A percentile compares a stretch with the other conserved stretches of the same genome.
These are phyloP conservation scores for Scortum barcoo DNA, from an alignment of 2,113 vertebrate genomes.

Conservation along the genomic window DNA sequence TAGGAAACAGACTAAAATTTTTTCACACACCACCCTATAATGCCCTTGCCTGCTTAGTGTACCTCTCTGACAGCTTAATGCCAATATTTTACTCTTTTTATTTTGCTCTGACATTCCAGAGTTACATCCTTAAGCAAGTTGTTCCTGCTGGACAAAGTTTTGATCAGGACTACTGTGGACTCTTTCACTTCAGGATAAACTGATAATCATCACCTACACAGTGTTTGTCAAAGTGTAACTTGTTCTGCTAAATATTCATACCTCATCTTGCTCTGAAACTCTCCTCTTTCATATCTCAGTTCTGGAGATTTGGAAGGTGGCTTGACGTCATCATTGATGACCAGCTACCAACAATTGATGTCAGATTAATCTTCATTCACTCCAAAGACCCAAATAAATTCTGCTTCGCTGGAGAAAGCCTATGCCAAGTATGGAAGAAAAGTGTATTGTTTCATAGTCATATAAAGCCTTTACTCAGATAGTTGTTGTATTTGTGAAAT, in stretches of 20 bases:
- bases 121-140: constrained; percentile 37
- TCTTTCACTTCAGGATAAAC: constrained; percentile 85
- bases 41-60: neutral
- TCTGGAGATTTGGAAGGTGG: constrained; percentile 86
- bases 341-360: constrained; percentile 82
- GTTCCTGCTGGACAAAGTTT: constrained; percentile 77
- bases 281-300: constrained; percentile 64
- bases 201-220: neutral
- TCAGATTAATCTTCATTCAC: constrained; percentile 76
- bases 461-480: neutral
- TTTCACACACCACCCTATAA: neutral
- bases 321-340: constrained; percentile 85
- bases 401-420: constrained; percentile 84
- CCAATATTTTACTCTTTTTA: neutral
- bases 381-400: constrained; percentile 79
- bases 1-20: neutral
- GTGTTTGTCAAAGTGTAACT: neutral
- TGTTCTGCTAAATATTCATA: neutral
- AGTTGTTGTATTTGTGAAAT: neutral
- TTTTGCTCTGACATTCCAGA: constrained; percentile 82
- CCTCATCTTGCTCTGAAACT: neutral
- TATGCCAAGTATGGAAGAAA: constrained; percentile 83
- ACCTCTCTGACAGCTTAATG: neutral
- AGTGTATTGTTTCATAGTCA: neutral
- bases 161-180: constrained; percentile 76